Evolutionary conservation across 23 tunicate genomes (phyloP).

Genomic region (Diplosoma virens): DNA sequence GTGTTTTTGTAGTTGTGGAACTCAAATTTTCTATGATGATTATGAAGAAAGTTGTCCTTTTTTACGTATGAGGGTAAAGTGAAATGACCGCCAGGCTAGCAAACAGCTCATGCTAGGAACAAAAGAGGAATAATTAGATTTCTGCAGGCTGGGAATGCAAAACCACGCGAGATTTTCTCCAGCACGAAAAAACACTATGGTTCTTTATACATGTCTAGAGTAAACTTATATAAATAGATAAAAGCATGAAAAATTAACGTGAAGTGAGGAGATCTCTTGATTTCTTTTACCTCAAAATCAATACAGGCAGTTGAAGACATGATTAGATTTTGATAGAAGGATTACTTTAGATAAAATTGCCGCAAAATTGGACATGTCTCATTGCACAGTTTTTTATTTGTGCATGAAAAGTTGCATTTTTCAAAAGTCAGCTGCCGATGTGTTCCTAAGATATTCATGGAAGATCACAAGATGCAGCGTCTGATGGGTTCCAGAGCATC

Average conservation of each 20-base stretch:
- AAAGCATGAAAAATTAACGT: neutral
- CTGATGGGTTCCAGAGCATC: slow-evolving; percentile 15
- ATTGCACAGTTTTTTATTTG: neutral
- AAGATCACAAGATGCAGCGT: neutral
- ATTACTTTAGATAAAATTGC: slow-evolving; percentile 7
- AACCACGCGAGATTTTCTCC: neutral
- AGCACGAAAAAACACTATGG: slow-evolving; percentile 9
- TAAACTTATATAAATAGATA: neutral
- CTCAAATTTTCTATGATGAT: neutral
- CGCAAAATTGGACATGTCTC: neutral
- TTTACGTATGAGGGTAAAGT: neutral
- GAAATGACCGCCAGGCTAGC: slow-evolving; percentile 13
- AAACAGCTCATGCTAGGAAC: slow-evolving; percentile 6
- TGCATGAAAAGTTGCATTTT: slow-evolving; percentile 11
- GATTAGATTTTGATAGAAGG: slow-evolving; percentile 2
- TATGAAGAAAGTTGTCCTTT: neutral
- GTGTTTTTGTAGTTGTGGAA: slow-evolving; percentile 14
- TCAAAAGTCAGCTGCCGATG: neutral
- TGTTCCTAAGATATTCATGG: neutral
- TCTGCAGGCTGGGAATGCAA: neutral
- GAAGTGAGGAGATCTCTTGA: neutral
- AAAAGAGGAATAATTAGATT: neutral
- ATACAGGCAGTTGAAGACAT: slow-evolving; percentile 1
- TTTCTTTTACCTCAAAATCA: neutral
- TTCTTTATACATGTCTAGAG: neutral